Evolutionary conservation across 2,888 invertebrate species (phyloP), one percentile per base, ranked within the genome.

Genomic region (Tiliacea citrago): DNA sequence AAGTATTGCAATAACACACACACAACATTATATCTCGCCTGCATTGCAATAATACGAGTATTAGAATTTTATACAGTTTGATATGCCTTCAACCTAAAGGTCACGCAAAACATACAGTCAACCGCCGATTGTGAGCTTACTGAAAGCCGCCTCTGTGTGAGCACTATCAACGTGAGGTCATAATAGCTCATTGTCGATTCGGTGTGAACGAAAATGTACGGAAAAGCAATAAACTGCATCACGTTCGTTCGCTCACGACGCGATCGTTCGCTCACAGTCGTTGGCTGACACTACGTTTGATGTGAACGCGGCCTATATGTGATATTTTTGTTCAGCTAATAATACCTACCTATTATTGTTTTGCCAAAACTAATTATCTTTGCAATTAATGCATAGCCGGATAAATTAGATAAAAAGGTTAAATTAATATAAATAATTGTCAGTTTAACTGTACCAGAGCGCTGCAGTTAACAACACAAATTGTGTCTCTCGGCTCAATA

Each of bases 391-490:
- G 13, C 18, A 18, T n/a, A 42, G n/a, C n/a, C 13, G 5, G 1
- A 13, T 9, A 24, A 13, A 53, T n/a, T n/a, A 53, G 29, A 24
- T 39, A 16, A 7, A 47, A 63, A 49, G 76, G 63, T 74, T n/a
- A 74, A 55, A 4, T n/a, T 74, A 1, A n/a, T 49, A 39, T 75
- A 75, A 74, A 75, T 42, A 62, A 62, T 74, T 47, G 18, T 18
- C 63, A 74, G 75, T 62, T 2, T 1, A 9, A 24, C 16, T 55
- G 13, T 39, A 45, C 2, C 47, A 10, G 29, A 29, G 2, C 47
- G 62, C 39, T 47, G 12, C 51, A 29, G n/a, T 55, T 39, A n/a
- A n/a, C 53, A 39, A n/a, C 75, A 62, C n/a, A 42, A 55, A 16
- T 29, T 29, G n/a, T 71, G 68, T 12, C 39, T 68, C 42, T 7